phyloP scores from a whole-genome alignment of 2,888 invertebrate species.

The Spatulosminthurus flaviceps region DNA sequence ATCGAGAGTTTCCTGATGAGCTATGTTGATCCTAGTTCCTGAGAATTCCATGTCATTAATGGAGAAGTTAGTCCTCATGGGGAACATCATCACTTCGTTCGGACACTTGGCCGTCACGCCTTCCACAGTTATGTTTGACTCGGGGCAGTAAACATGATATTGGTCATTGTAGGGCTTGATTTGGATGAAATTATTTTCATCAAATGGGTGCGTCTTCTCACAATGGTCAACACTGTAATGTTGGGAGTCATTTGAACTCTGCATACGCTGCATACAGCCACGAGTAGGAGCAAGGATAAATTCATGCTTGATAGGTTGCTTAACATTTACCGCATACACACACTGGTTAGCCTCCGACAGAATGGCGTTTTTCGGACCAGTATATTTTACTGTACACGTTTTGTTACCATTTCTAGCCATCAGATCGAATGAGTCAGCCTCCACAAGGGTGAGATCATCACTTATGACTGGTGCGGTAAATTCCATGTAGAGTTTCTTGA shows the following conservation, averaged over 20 bases:
- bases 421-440: conserved; percentile 47
- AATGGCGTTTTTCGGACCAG: conserved; percentile 44
- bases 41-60: conserved; percentile 44
- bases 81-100: conserved; percentile 45
- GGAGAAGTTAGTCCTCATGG: conserved; percentile 34
- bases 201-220: not conserved
- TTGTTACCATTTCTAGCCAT: conserved; percentile 27
- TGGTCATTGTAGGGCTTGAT: conserved; percentile 39
- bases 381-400: conserved; percentile 43
- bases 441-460: not conserved
- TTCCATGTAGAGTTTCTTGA: conserved; percentile 14
- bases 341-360: conserved; percentile 32
- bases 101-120: conserved; percentile 40
- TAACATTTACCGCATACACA: conserved; percentile 21
- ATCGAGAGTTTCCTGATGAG: conserved; percentile 33
- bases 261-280: conserved; percentile 22
- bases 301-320: not conserved
- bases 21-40: conserved; percentile 25
- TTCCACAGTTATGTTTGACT: conserved; percentile 21
- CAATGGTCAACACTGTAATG: conserved; percentile 32
- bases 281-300: conserved; percentile 16
- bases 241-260: not conserved
- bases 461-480: conserved; percentile 41
- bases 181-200: conserved; percentile 47
- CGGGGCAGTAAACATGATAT: conserved; percentile 48